phyloP scores from a whole-genome alignment of 1,140 invertebrate species.

The Hermetia illucens region DNA sequence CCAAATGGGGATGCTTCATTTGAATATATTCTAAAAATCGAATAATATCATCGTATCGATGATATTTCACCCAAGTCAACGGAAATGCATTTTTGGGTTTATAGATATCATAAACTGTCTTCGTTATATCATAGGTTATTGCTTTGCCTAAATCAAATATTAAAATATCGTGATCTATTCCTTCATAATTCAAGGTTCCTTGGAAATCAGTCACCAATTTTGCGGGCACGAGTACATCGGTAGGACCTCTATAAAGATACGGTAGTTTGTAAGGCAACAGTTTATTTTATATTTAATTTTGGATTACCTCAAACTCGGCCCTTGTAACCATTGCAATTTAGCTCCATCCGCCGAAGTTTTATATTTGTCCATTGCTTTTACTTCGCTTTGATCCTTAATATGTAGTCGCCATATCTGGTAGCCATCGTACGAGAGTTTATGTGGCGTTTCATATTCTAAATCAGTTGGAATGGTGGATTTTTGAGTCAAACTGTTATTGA shows the following conservation, averaged over 20 bases:
- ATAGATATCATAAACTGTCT: too few relatives aligned
- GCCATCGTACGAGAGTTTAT: slow-evolving; percentile 19
- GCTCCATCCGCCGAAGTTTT: slow-evolving; percentile 20
- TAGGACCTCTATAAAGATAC: slow-evolving; percentile 42
- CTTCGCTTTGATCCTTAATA: slow-evolving; percentile 19
- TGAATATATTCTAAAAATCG: slow-evolving; percentile 52
- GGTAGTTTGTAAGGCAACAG: slow-evolving; percentile 2
- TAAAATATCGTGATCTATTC: slow-evolving; percentile 49
- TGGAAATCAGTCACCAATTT: slow-evolving; percentile 45
- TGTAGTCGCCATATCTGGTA: slow-evolving; percentile 28
- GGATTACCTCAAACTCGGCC: slow-evolving; percentile 21
- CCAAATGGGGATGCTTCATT: slow-evolving; percentile 43
- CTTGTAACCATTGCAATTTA: slow-evolving; percentile 28
- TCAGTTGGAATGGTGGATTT: slow-evolving; percentile 13
- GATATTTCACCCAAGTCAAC: slow-evolving; percentile 48
- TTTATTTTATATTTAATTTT: neutral
- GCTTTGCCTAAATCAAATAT: slow-evolving; percentile 59
- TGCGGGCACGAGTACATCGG: slow-evolving; percentile 56
- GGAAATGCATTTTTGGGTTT: slow-evolving; percentile 5
- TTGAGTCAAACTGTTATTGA: slow-evolving; percentile 16
- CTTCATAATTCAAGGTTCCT: slow-evolving; percentile 43
- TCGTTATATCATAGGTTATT: slow-evolving; percentile 35
- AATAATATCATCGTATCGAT: slow-evolving; percentile 48
- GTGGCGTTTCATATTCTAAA: slow-evolving; percentile 14
- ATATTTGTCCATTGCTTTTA: slow-evolving; percentile 19